Evolutionary conservation across 2,888 invertebrate genomes (phyloP).

Genomic region (Drosophila barbarae): DNA sequence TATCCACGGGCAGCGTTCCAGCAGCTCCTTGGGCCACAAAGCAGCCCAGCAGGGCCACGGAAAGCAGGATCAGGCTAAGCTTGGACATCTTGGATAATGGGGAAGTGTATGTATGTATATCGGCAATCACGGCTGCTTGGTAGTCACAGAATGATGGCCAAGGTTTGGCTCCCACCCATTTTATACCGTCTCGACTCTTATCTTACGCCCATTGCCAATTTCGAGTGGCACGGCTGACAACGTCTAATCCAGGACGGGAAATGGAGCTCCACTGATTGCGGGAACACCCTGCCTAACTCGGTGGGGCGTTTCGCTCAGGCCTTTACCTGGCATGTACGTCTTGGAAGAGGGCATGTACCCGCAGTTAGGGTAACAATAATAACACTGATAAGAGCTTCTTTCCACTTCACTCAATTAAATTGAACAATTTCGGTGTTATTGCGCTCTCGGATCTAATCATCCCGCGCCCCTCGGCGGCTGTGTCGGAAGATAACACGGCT

Average conservation of each 20-base stretch:
- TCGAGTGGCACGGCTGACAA: conserved; percentile 51
- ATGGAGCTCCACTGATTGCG: background rate
- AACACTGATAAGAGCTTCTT: conserved; percentile 48
- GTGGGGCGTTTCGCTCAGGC: no score
- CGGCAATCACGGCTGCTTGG: conserved; percentile 43
- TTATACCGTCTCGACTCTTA: conserved; percentile 62
- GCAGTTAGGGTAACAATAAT: conserved; percentile 20
- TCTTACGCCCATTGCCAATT: conserved; percentile 62
- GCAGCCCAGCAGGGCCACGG: conserved; percentile 49
- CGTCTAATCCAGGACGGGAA: conserved; percentile 43
- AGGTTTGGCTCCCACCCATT: conserved; percentile 43
- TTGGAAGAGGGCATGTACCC: background rate
- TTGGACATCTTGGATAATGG: conserved; percentile 49
- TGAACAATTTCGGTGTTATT: conserved; percentile 61
- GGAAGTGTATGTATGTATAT: conserved; percentile 12
- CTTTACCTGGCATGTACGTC: no score
- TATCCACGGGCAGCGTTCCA: conserved; percentile 24
- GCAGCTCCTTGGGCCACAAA: conserved; percentile 43
- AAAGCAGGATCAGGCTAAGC: conserved; percentile 50
- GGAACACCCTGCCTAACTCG: background rate
- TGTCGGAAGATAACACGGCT: conserved; percentile 21
- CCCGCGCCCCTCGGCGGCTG: conserved; percentile 7
- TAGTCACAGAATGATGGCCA: conserved; percentile 50
- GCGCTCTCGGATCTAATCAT: conserved; percentile 38
- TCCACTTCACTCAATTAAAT: conserved; percentile 65